These are phyloP conservation scores for Sitodiplosis mosellana DNA, from an alignment of 1,140 invertebrate species.

Conservation along the genomic window DNA sequence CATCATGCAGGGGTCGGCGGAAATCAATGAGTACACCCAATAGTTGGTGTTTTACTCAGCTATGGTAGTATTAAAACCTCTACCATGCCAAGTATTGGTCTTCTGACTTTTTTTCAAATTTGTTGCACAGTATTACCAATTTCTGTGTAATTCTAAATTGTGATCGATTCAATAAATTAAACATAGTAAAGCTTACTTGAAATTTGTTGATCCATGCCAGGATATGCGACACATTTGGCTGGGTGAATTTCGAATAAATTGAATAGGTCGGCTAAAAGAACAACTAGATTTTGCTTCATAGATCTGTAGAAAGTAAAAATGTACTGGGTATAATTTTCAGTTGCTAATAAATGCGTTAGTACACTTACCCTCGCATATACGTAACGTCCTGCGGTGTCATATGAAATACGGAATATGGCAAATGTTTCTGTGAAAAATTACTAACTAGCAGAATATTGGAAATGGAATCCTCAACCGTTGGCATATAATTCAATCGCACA, in stretches of 20 bases:
- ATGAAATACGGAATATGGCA: conserved; percentile 84
- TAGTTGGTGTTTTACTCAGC: too few relatives aligned
- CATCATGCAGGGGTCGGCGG: too few relatives aligned
- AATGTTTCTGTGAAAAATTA: conserved; percentile 64
- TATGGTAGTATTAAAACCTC: too few relatives aligned
- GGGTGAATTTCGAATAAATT: conserved; percentile 88
- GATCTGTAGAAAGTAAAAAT: conserved; percentile 36
- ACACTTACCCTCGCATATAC: conserved; percentile 71
- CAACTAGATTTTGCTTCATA: conserved; percentile 83
- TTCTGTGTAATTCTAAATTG: too few relatives aligned
- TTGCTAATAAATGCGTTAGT: conserved; percentile 3
- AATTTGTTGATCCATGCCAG: conserved; percentile 32
- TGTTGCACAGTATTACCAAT: too few relatives aligned
- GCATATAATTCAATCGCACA: conserved; percentile 50
- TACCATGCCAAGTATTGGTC: too few relatives aligned
- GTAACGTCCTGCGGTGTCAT: conserved; percentile 91
- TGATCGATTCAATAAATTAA: too few relatives aligned
- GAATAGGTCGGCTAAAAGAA: conserved; percentile 89
- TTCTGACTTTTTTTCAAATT: too few relatives aligned
- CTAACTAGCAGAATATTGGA: conserved; percentile 84
- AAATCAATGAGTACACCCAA: too few relatives aligned
- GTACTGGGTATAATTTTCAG: conserved; percentile 1
- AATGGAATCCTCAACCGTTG: conserved; percentile 57
- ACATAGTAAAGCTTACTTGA: too few relatives aligned
- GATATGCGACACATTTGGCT: conserved; percentile 68